Percentiles rank a stretch among this genome's conserved stretches.
Conservation (phyloP, 1,140 invertebrate species). For the Olivierus martensii region DNA sequence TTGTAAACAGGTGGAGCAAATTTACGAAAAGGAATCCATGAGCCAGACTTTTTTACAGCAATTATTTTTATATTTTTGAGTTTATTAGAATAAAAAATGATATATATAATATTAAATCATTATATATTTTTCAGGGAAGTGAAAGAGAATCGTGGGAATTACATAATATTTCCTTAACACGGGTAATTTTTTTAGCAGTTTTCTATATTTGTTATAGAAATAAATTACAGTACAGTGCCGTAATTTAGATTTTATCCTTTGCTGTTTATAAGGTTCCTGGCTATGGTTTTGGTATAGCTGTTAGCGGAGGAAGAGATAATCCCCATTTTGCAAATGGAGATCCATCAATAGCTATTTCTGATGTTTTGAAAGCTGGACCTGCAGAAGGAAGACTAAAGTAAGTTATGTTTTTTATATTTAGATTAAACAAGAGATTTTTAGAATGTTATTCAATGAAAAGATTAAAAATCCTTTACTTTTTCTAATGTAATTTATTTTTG, state of each 20-base stretch:
- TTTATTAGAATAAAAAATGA: too few relatives aligned
- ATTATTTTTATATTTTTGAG: too few relatives aligned
- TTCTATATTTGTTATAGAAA: neutral
- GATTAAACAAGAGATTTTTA: too few relatives aligned
- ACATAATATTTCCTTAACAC: conserved; percentile 74
- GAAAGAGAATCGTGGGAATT: conserved; percentile 76
- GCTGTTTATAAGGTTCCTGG: conserved; percentile 43
- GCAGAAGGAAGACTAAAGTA: conserved; percentile 77
- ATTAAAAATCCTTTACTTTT: too few relatives aligned
- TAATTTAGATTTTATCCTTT: neutral
- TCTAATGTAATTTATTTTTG: too few relatives aligned
- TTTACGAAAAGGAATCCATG: too few relatives aligned
- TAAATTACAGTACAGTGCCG: neutral
- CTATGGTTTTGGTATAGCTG: conserved; percentile 95
- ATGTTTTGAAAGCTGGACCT: conserved; percentile 93
- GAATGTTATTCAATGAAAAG: too few relatives aligned
- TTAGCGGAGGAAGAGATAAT: conserved; percentile 95
- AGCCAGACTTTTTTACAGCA: too few relatives aligned
- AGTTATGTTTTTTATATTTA: conserved; percentile 29
- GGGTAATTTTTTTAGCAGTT: conserved; percentile 38
- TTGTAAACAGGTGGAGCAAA: too few relatives aligned
- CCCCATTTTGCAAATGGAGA: conserved; percentile 96
- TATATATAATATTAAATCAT: too few relatives aligned
- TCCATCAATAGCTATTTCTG: conserved; percentile 92
- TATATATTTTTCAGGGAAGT: conserved; percentile 37